These are phyloP conservation scores for Tolypeutes matacus DNA, from an alignment of 2,797 vertebrate genomes.

Conservation along the genomic window DNA sequence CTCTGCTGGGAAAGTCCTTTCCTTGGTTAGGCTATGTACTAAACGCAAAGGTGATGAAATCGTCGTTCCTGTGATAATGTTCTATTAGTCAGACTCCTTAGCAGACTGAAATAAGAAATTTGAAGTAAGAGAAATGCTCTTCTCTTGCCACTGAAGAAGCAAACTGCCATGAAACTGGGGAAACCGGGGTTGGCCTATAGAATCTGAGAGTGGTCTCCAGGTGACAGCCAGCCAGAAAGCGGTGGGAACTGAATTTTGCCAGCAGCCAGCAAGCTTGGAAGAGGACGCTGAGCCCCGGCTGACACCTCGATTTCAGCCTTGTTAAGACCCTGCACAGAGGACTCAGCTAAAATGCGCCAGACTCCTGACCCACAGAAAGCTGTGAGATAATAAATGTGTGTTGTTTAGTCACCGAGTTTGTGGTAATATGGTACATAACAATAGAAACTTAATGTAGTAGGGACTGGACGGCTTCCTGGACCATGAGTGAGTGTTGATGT, in stretches of 20 bases:
- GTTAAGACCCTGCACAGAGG: background rate
- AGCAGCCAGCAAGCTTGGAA: too few species aligned
- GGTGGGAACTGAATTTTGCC: too few species aligned
- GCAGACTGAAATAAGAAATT: background rate
- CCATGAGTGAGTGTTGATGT: background rate
- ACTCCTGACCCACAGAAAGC: background rate
- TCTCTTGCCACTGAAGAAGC: background rate
- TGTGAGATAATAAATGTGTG: background rate
- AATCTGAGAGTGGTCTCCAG: too few species aligned
- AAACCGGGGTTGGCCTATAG: too few species aligned
- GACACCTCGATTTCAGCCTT: background rate
- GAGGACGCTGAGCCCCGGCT: background rate
- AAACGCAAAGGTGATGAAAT: background rate
- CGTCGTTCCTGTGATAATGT: background rate
- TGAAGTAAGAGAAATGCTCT: background rate
- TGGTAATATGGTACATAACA: background rate
- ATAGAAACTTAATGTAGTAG: background rate
- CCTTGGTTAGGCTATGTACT: background rate
- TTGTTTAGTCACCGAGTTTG: too few species aligned
- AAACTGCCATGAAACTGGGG: background rate
- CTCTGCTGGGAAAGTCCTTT: background rate
- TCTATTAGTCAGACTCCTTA: background rate
- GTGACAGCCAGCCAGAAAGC: too few species aligned
- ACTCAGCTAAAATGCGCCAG: background rate
- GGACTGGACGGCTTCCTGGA: background rate